Conservation (phyloP, 2,113 vertebrate species). For the Cavia aperea region DNA sequence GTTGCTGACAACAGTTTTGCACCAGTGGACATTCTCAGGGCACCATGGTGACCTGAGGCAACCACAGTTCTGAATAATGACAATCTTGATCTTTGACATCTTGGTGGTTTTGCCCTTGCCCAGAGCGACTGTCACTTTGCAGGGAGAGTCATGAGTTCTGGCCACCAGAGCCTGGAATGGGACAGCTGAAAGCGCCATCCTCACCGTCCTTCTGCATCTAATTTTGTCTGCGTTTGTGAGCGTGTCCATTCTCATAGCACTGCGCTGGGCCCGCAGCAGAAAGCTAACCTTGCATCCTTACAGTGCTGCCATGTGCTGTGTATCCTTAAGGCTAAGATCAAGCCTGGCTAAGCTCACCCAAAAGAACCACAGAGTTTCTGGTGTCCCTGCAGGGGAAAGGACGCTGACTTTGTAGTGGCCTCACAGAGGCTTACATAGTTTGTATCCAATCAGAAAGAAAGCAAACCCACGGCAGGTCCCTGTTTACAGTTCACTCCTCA, state of each 20-base stretch:
- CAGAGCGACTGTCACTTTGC: background rate
- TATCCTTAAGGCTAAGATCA: background rate
- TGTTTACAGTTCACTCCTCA: background rate
- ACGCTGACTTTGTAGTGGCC: background rate
- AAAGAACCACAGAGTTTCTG: background rate
- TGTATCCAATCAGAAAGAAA: background rate
- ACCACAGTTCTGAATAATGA: background rate
- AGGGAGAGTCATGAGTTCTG: background rate
- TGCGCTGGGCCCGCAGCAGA: background rate
- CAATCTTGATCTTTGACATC: background rate
- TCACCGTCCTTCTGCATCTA: background rate
- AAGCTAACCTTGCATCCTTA: background rate
- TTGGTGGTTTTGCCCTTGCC: background rate
- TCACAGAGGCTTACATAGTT: background rate
- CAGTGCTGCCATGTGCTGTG: background rate
- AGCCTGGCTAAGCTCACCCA: background rate
- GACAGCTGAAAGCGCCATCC: background rate
- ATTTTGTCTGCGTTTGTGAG: background rate
- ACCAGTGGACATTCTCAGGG: background rate
- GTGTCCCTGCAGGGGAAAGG: background rate
- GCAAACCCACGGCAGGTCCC: background rate
- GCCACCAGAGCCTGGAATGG: background rate
- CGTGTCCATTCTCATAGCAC: background rate
- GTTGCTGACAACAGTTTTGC: background rate
- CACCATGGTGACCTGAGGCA: background rate